These are phyloP conservation scores for Leucoptera coffeella DNA, from an alignment of 2,888 invertebrate species.

Conservation along the genomic window DNA sequence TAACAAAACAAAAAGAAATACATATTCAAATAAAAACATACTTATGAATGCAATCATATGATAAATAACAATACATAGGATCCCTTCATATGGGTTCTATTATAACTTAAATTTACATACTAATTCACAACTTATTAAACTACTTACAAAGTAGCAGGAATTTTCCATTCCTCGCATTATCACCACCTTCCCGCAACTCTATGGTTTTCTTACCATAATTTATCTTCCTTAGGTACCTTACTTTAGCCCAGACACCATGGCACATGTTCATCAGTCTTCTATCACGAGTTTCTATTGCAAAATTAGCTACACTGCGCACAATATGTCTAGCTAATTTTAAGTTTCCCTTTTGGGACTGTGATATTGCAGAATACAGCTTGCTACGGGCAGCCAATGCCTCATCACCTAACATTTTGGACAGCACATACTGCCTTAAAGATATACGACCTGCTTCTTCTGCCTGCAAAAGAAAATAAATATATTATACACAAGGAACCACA, in stretches of 20 bases:
- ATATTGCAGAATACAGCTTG: constrained; percentile 78
- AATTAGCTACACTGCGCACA: constrained; percentile 34
- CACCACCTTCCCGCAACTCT: too few species aligned
- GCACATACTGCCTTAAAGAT: constrained; percentile 73
- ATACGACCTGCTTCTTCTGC: constrained; percentile 86
- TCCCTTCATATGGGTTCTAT: too few species aligned
- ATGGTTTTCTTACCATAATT: too few species aligned
- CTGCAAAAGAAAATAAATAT: constrained; percentile 26
- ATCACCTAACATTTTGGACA: constrained; percentile 79
- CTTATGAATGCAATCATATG: too few species aligned
- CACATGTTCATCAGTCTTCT: constrained; percentile 72
- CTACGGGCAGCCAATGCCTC: constrained; percentile 76
- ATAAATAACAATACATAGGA: too few species aligned
- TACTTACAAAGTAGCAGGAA: too few species aligned
- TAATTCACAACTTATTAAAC: too few species aligned
- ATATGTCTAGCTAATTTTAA: constrained; percentile 59
- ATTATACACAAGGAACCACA: too few species aligned
- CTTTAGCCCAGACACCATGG: constrained; percentile 78
- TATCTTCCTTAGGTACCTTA: constrained; percentile 50
- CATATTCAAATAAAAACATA: too few species aligned
- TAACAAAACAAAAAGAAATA: too few species aligned
- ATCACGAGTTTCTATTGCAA: constrained; percentile 47
- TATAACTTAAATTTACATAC: too few species aligned
- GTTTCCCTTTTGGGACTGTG: constrained; percentile 76
- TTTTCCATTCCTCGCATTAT: too few species aligned